Evolutionary conservation across 2,113 vertebrate genomes (phyloP).

Genomic region (Mungos mungo): DNA sequence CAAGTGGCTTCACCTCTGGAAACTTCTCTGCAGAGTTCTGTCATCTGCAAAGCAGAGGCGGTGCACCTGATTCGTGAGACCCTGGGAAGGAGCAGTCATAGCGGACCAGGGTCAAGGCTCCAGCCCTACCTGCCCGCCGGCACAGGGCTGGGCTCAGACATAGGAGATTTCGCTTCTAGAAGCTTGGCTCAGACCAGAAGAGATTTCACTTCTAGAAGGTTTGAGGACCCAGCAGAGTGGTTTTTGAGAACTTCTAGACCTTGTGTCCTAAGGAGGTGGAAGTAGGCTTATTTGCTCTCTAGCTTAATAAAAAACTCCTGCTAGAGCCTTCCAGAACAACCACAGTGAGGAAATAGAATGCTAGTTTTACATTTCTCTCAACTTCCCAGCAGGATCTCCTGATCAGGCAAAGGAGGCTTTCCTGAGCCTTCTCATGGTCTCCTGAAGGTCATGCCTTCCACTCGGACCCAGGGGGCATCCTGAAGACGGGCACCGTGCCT

Average conservation of each 20-base stretch:
- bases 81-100: background rate
- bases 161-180: background rate
- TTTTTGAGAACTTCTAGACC: background rate
- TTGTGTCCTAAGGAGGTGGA: background rate
- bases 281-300: background rate
- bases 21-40: background rate
- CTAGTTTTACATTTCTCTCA: background rate
- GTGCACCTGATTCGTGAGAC: background rate
- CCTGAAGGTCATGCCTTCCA: background rate
- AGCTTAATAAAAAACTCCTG: constrained; percentile 20
- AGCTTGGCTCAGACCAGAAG: background rate
- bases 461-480: background rate
- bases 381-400: background rate
- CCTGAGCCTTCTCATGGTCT: background rate
- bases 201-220: background rate
- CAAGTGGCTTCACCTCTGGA: background rate
- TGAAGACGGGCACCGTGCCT: no score
- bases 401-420: background rate
- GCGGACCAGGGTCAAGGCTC: background rate
- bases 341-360: background rate
- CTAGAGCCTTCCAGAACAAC: background rate
- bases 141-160: background rate
- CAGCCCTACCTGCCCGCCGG: no score
- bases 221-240: background rate
- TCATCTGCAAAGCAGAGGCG: background rate